phyloP scores from a whole-genome alignment of 2,113 vertebrate genomes.

The Gracilinanus agilis region DNA sequence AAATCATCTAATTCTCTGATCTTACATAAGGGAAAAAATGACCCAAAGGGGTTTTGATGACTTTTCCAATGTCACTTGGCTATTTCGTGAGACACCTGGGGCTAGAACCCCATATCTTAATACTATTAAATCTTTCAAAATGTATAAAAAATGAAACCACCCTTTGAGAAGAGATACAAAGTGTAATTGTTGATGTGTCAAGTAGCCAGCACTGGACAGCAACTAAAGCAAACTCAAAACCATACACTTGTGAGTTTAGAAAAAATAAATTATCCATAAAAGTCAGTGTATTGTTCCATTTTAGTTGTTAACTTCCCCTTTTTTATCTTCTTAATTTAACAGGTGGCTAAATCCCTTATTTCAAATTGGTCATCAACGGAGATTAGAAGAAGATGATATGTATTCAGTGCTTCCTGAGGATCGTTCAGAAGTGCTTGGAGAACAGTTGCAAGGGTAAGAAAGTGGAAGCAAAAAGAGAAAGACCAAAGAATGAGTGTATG shows the following conservation, averaged over 20 bases:
- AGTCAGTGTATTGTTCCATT: background rate
- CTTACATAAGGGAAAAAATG: background rate
- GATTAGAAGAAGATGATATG: slow-evolving; percentile 96
- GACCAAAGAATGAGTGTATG: rapidly evolving
- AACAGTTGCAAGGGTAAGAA: slow-evolving; percentile 91
- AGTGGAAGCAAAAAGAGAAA: background rate
- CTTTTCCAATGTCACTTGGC: background rate
- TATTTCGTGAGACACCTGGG: background rate
- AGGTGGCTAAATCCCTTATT: slow-evolving; percentile 98
- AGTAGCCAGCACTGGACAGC: background rate
- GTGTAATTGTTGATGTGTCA: background rate
- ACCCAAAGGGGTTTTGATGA: background rate
- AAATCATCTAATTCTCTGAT: background rate
- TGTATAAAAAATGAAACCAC: background rate
- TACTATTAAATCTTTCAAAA: background rate
- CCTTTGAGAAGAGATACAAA: background rate
- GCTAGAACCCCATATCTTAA: background rate
- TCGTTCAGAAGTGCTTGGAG: slow-evolving; percentile 89
- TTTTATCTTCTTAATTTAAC: slow-evolving; percentile 35
- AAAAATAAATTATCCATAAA: background rate
- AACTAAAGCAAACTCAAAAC: background rate
- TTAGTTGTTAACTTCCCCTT: background rate
- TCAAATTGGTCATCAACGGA: slow-evolving; percentile 89
- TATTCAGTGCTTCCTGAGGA: slow-evolving; percentile 92
- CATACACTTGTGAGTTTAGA: background rate